Conservation (phyloP, 2,113 vertebrate species). For the Strigops habroptila region DNA sequence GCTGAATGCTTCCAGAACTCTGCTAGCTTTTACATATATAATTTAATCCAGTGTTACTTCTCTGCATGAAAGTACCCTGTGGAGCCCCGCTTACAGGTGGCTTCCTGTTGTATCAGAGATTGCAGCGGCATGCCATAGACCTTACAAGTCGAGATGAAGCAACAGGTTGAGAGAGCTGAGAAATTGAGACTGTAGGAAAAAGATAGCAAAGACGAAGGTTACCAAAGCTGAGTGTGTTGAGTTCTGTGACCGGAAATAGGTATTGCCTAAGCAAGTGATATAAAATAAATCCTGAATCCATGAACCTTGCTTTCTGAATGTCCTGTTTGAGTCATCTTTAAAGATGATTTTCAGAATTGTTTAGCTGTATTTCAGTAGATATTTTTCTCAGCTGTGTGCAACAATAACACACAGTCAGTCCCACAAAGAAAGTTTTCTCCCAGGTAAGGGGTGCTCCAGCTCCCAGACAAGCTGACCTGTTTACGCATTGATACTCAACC, state of each 20-base stretch:
- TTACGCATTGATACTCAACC: neutral
- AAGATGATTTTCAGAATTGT: neutral
- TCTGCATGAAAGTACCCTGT: neutral
- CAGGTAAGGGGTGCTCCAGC: neutral
- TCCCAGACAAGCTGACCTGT: neutral
- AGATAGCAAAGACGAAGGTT: neutral
- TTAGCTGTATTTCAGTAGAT: neutral
- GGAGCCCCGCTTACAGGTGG: neutral
- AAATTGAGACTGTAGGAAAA: neutral
- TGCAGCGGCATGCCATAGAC: neutral
- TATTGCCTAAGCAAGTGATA: neutral
- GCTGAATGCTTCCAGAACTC: conserved; percentile 18
- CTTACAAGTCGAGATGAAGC: neutral
- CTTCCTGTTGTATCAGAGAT: neutral
- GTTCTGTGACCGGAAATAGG: neutral
- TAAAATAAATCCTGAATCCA: neutral
- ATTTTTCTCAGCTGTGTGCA: neutral
- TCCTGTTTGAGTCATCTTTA: neutral
- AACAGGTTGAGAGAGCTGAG: neutral
- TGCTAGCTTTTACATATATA: neutral
- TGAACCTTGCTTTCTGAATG: neutral
- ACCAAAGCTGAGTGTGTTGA: neutral
- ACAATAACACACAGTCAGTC: neutral
- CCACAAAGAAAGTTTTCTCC: neutral
- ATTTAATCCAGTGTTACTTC: conserved; percentile 6